Conservation (phyloP, 1,140 invertebrate species). For the Drosophila fuyamai region DNA sequence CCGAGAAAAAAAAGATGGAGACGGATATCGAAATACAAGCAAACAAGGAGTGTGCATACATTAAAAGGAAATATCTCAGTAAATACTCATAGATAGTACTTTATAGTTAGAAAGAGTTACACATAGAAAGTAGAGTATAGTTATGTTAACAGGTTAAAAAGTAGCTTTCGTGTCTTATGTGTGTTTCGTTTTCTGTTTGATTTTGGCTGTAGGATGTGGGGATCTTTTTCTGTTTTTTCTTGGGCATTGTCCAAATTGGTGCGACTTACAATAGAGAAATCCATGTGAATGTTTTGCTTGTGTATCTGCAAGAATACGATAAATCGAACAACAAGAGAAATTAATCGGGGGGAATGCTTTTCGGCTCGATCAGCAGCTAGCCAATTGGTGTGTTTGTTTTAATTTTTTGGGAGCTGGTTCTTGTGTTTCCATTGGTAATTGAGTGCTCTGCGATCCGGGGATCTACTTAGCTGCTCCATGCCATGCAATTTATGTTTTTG, state of each 20-base stretch:
- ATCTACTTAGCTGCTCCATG: slow-evolving; percentile 25
- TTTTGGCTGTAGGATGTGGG: slow-evolving; percentile 45
- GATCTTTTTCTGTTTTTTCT: slow-evolving; percentile 39
- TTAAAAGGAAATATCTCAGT: slow-evolving; percentile 32
- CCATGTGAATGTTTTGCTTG: slow-evolving; percentile 83
- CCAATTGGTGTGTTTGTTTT: slow-evolving; percentile 34
- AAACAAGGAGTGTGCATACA: slow-evolving; percentile 43
- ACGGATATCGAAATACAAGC: slow-evolving; percentile 33
- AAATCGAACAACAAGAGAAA: slow-evolving; percentile 79
- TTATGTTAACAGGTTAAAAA: slow-evolving; percentile 37
- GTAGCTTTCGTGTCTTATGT: slow-evolving; percentile 23
- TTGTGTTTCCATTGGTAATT: slow-evolving; percentile 15
- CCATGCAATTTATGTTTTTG: slow-evolving; percentile 34
- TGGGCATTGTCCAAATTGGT: slow-evolving; percentile 64
- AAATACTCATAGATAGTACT: slow-evolving; percentile 36
- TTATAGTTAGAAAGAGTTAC: slow-evolving; percentile 22
- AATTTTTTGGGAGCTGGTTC: slow-evolving; percentile 35
- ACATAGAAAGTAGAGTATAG: slow-evolving; percentile 28
- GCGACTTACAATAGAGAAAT: slow-evolving; percentile 84
- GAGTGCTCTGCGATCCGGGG: slow-evolving; percentile 24
- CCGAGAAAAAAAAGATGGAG: slow-evolving; percentile 35
- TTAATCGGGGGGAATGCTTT: slow-evolving; percentile 65
- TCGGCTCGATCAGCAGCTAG: slow-evolving; percentile 34
- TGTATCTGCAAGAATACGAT: slow-evolving; percentile 84
- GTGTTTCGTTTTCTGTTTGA: slow-evolving; percentile 34